Conservation (phyloP, 2,797 vertebrate genomes). For the Halcyon badia region DNA sequence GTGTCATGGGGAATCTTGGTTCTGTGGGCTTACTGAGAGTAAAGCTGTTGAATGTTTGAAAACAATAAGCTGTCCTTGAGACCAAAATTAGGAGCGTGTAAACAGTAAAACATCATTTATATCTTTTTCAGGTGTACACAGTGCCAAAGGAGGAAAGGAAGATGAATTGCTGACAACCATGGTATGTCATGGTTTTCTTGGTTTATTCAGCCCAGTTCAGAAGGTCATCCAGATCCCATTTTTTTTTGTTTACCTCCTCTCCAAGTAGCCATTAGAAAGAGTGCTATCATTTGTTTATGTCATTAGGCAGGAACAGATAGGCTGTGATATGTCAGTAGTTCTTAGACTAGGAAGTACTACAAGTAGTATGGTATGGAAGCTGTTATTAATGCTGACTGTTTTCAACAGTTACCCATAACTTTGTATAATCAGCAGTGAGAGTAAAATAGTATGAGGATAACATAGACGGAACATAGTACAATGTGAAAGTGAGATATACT, state of each 20-base stretch:
- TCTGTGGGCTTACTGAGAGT: background rate
- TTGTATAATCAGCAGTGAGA: background rate
- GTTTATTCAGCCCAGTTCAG: background rate
- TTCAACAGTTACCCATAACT: background rate
- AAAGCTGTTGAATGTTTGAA: background rate
- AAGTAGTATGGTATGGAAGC: background rate
- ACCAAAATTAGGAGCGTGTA: background rate
- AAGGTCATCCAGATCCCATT: background rate
- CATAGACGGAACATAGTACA: background rate
- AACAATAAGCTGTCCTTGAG: background rate
- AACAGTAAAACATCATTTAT: background rate
- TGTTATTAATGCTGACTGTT: background rate
- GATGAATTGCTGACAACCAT: constrained; percentile 92
- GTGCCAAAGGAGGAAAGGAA: constrained; percentile 85
- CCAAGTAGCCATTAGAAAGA: background rate
- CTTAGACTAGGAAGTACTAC: background rate
- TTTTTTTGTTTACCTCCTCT: background rate
- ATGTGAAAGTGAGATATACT: background rate
- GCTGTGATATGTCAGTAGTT: background rate
- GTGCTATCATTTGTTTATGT: background rate
- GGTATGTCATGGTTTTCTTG: constrained; percentile 79
- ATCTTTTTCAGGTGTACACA: constrained; percentile 84
- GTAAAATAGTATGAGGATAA: background rate
- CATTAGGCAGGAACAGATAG: background rate
- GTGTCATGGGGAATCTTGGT: background rate